phyloP scores from a whole-genome alignment of 2,888 invertebrate species.

The Timandra comae region DNA sequence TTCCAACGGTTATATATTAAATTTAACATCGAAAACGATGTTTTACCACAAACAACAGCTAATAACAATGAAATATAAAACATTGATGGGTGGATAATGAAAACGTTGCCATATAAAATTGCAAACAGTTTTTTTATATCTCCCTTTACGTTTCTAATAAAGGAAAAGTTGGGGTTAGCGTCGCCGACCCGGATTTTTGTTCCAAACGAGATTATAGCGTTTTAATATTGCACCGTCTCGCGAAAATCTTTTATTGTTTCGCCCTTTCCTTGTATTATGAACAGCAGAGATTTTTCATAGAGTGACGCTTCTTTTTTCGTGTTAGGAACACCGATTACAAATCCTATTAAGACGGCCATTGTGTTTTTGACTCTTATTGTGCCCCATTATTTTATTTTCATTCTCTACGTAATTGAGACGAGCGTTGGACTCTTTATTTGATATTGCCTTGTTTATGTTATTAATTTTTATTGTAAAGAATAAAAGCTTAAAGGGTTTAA shows the following conservation, averaged over 20 bases:
- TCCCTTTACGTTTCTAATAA: conserved; percentile 53
- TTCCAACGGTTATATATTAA: conserved; percentile 36
- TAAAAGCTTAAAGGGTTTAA: too few species aligned
- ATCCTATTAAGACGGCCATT: conserved; percentile 55
- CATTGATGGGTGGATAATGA: conserved; percentile 56
- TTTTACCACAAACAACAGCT: conserved; percentile 18
- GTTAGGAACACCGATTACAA: conserved; percentile 50
- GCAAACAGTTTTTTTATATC: conserved; percentile 45
- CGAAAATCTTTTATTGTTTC: conserved; percentile 65
- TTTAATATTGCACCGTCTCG: conserved; percentile 61
- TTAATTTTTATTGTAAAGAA: conserved; percentile 32
- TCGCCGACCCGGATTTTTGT: conserved; percentile 41
- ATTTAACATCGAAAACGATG: conserved; percentile 32
- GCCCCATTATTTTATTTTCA: conserved; percentile 46
- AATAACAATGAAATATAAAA: conserved; percentile 42
- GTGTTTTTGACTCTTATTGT: conserved; percentile 42
- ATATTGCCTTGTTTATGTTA: conserved; percentile 48
- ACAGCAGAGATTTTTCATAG: conserved; percentile 60
- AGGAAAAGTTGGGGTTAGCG: conserved; percentile 44
- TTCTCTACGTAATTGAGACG: conserved; percentile 63
- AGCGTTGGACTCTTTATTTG: conserved; percentile 51
- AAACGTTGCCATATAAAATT: conserved; percentile 54
- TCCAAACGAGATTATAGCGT: conserved; percentile 60
- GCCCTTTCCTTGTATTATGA: conserved; percentile 53
- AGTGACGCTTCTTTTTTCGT: conserved; percentile 51